Percentiles rank a stretch among this genome's conserved stretches.
phyloP scores from a whole-genome alignment of 2,888 invertebrate genomes.

The Hartigia nigra region DNA sequence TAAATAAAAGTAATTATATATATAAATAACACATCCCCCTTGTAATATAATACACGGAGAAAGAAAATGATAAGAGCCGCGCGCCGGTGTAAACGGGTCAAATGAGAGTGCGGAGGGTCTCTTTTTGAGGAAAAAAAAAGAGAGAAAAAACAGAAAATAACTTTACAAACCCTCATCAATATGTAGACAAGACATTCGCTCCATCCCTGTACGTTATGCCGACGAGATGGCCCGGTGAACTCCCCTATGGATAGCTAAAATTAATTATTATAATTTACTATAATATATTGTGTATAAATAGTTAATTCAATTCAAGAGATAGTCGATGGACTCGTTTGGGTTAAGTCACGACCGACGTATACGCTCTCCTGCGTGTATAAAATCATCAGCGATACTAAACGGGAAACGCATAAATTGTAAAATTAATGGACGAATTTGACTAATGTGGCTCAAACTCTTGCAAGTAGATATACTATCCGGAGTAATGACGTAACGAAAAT shows the following conservation, averaged over 20 bases:
- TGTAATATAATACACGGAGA: conserved; percentile 46
- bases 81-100: not conserved
- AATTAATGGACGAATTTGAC: not conserved
- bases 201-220: not conserved
- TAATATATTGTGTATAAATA: conserved; percentile 66
- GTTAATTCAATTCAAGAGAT: conserved; percentile 59
- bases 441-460: not conserved
- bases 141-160: not conserved
- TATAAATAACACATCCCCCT: conserved; percentile 39
- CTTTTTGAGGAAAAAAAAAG: not conserved
- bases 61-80: conserved; percentile 16
- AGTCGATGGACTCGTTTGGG: conserved; percentile 17
- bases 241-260: conserved; percentile 28
- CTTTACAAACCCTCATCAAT: not conserved
- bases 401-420: conserved; percentile 4
- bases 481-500: not conserved
- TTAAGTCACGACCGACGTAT: not conserved
- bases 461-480: not conserved
- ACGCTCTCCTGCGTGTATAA: not conserved
- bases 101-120: not conserved
- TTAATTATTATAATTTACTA: conserved; percentile 63
- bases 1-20: conserved; percentile 57
- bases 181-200: not conserved
- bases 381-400: conserved; percentile 5
- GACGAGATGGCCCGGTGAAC: conserved; percentile 32